These are phyloP conservation scores for Zootermopsis nevadensis DNA, from an alignment of 2,888 invertebrate genomes.

Conservation along the genomic window DNA sequence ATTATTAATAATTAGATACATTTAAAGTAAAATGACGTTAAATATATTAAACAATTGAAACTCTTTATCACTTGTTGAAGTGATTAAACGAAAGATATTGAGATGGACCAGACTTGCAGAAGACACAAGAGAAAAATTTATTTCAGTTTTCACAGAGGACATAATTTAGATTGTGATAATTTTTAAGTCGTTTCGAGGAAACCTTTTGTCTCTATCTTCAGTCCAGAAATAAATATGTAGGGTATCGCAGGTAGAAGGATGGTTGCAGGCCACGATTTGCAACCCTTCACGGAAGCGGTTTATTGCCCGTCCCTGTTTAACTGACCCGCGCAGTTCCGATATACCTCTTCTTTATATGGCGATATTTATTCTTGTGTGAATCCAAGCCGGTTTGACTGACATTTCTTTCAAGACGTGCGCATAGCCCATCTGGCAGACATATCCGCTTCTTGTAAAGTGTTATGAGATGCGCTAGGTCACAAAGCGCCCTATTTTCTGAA, in stretches of 20 bases:
- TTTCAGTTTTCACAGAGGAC: too few relatives aligned
- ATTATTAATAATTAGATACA: too few relatives aligned
- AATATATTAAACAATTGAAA: too few relatives aligned
- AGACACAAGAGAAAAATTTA: too few relatives aligned
- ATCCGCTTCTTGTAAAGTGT: conserved; percentile 2
- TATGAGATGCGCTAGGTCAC: background rate
- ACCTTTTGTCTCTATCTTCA: too few relatives aligned
- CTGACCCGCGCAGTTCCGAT: background rate
- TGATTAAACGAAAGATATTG: too few relatives aligned
- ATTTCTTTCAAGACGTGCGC: background rate
- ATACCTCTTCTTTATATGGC: conserved; percentile 2
- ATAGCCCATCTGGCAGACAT: background rate
- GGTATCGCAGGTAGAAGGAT: background rate
- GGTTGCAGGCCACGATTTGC: background rate
- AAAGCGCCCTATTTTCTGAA: background rate
- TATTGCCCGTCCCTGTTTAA: background rate
- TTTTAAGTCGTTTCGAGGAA: too few relatives aligned
- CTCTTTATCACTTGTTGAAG: too few relatives aligned
- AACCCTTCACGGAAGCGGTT: background rate
- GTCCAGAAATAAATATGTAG: background rate
- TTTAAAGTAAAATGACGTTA: too few relatives aligned
- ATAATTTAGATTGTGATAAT: too few relatives aligned
- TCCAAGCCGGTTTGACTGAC: conserved; percentile 1
- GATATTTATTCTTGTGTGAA: background rate
- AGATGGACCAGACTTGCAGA: too few relatives aligned